These are phyloP conservation scores for Sylvia borin DNA, from an alignment of 2,797 vertebrate species.

Conservation along the genomic window DNA sequence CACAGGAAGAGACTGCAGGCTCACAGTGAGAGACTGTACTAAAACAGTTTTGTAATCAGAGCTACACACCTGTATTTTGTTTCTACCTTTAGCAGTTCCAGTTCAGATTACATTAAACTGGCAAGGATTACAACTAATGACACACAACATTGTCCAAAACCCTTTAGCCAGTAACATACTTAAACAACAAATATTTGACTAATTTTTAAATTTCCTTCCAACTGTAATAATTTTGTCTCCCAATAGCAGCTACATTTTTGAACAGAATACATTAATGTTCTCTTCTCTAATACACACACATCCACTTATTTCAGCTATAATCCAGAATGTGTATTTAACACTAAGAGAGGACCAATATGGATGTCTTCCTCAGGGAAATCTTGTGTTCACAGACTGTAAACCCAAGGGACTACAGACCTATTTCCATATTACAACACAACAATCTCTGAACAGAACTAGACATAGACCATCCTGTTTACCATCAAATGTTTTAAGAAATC, in stretches of 20 bases:
- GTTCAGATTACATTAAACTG: neutral
- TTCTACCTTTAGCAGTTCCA: neutral
- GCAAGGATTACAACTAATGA: neutral
- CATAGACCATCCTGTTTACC: neutral
- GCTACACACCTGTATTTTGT: neutral
- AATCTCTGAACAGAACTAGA: neutral
- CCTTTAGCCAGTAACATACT: neutral
- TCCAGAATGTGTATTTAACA: neutral
- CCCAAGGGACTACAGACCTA: neutral
- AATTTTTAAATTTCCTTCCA: neutral
- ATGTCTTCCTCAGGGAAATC: neutral
- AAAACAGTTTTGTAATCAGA: neutral
- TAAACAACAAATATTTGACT: neutral
- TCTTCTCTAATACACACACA: rapidly evolving
- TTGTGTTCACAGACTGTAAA: neutral
- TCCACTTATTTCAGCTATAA: neutral
- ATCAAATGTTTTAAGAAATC: neutral
- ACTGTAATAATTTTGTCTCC: neutral
- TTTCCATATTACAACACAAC: neutral
- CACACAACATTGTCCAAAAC: neutral
- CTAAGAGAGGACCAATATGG: neutral
- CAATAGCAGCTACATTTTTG: neutral
- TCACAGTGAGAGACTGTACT: neutral
- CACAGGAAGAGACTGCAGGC: neutral
- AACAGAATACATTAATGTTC: neutral